Evolutionary conservation across 2,888 invertebrate species (phyloP).

Genomic region (Petrolisthes cinctipes): DNA sequence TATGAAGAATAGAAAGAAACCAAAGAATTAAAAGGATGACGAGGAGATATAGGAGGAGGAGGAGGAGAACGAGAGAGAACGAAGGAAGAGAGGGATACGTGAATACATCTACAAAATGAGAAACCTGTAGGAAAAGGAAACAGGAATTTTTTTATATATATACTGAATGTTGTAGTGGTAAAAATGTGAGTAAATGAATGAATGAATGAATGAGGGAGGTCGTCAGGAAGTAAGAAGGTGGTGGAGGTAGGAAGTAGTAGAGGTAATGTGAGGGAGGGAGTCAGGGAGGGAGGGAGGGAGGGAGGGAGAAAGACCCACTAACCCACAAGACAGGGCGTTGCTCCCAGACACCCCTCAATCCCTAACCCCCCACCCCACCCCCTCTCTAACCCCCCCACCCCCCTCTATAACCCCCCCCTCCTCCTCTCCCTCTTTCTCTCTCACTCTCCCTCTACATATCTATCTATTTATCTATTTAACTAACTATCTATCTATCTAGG

Average conservation of each 20-base stretch:
- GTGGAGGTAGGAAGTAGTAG: not conserved
- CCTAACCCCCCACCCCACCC: not conserved
- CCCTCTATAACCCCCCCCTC: not conserved
- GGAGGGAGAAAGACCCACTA: constrained; percentile 12
- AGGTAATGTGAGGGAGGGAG: not conserved
- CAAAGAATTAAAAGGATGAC: not conserved
- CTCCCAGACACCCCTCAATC: not conserved
- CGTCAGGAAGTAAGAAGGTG: not conserved
- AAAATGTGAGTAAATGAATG: not conserved
- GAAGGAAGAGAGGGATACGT: not conserved
- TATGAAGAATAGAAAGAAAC: not conserved
- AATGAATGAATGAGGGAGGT: not conserved
- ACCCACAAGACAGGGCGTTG: constrained; percentile 36
- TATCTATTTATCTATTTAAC: not conserved
- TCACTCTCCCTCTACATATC: not conserved
- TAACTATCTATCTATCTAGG: too few relatives aligned
- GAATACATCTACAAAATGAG: not conserved
- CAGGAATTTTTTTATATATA: not conserved
- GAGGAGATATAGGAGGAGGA: not conserved
- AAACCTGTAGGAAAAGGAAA: not conserved
- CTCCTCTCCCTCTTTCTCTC: not conserved
- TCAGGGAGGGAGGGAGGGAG: not conserved
- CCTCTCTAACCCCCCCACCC: not conserved
- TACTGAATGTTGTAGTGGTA: not conserved
- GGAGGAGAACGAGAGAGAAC: not conserved